phyloP scores from a whole-genome alignment of 1,140 invertebrate species.

The Aleiodes sp. region DNA sequence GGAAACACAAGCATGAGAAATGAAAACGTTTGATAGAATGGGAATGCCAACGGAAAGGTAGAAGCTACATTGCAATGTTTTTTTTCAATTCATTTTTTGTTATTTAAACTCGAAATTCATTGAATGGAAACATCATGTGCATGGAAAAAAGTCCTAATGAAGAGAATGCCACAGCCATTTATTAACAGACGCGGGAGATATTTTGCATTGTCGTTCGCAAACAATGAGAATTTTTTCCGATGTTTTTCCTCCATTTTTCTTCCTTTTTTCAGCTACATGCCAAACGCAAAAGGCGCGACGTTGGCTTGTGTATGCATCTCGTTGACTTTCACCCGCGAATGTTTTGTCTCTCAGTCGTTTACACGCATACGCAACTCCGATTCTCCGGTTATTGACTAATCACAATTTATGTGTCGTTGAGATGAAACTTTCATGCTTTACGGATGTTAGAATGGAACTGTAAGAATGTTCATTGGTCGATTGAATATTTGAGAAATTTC shows the following conservation, averaged over 20 bases:
- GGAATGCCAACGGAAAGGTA: background rate
- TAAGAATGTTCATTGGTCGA: too few relatives aligned
- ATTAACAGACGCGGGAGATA: conserved; percentile 8
- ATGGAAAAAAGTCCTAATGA: conserved; percentile 25
- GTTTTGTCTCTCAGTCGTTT: conserved; percentile 20
- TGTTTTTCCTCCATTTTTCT: conserved; percentile 18
- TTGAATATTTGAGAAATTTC: too few relatives aligned
- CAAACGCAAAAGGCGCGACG: conserved; percentile 22
- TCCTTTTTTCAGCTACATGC: conserved; percentile 33
- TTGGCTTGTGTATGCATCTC: conserved; percentile 39
- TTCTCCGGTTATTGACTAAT: conserved; percentile 48
- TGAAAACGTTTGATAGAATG: background rate
- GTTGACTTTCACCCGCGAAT: conserved; percentile 43
- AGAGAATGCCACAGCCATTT: conserved; percentile 10
- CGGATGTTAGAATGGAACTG: too few relatives aligned
- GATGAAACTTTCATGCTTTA: too few relatives aligned
- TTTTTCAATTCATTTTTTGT: background rate
- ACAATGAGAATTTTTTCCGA: conserved; percentile 45
- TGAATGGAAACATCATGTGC: background rate
- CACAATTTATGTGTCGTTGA: conserved; percentile 53
- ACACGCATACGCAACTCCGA: conserved; percentile 36
- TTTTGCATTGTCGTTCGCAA: conserved; percentile 40
- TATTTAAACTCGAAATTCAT: background rate
- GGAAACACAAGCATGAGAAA: background rate
- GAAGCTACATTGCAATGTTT: background rate